Evolutionary conservation across 2,888 invertebrate species (phyloP).

Genomic region (Hirtodrosophila cameraria): DNA sequence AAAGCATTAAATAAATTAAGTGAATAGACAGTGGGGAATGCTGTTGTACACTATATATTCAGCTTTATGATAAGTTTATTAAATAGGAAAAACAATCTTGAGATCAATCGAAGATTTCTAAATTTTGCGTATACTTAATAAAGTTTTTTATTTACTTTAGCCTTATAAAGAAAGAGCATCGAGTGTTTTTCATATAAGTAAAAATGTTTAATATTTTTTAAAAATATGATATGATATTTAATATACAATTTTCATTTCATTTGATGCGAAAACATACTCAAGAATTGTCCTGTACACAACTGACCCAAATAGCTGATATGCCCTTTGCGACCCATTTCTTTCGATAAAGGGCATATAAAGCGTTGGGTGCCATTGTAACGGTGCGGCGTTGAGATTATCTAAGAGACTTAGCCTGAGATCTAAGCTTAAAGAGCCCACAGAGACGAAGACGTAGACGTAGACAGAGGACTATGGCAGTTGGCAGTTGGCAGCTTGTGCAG

Average conservation of each 20-base stretch:
- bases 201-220: not conserved
- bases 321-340: slow-evolving; percentile 34
- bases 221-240: too few species aligned
- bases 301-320: slow-evolving; percentile 19
- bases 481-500: slow-evolving; percentile 52
- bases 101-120: too few species aligned
- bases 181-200: too few species aligned
- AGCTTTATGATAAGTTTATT: too few species aligned
- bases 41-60: slow-evolving; percentile 6
- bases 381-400: slow-evolving; percentile 65
- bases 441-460: slow-evolving; percentile 24
- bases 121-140: too few species aligned
- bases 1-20: slow-evolving; percentile 30
- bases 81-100: too few species aligned
- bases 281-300: not conserved
- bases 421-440: slow-evolving; percentile 43
- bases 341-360: slow-evolving; percentile 47
- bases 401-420: slow-evolving; percentile 47
- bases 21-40: not conserved
- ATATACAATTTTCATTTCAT: not conserved
- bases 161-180: too few species aligned
- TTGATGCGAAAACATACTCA: too few species aligned
- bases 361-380: slow-evolving; percentile 74
- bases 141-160: too few species aligned
- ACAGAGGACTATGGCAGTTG: slow-evolving; percentile 27